Conservation (phyloP, 2,888 invertebrate genomes). For the Cremastobaeus sp. region DNA sequence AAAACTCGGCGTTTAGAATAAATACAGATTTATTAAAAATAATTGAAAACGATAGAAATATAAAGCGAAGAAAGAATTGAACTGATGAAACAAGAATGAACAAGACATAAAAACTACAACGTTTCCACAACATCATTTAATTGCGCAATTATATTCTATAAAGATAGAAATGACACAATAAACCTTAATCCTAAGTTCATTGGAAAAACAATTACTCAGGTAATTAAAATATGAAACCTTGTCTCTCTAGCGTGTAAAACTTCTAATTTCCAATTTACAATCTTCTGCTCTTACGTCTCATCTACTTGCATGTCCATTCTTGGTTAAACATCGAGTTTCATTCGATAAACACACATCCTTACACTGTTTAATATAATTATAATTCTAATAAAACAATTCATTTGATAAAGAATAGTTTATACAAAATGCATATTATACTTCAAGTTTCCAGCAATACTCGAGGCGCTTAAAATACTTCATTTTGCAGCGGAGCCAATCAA, state of each 20-base stretch:
- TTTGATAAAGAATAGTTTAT: conserved; percentile 43
- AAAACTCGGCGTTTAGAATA: no score
- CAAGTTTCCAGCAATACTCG: conserved; percentile 41
- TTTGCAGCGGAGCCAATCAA: conserved; percentile 43
- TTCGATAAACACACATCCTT: conserved; percentile 8
- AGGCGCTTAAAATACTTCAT: conserved; percentile 40
- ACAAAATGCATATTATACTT: conserved; percentile 57
- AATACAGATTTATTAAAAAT: no score
- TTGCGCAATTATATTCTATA: conserved; percentile 50
- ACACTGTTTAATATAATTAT: conserved; percentile 22
- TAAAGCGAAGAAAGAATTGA: no score
- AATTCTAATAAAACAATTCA: conserved; percentile 49
- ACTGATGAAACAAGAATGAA: not conserved
- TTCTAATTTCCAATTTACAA: conserved; percentile 21
- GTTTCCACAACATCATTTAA: conserved; percentile 43
- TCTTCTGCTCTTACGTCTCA: not conserved
- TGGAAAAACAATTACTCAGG: conserved; percentile 22
- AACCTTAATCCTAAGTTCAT: conserved; percentile 32
- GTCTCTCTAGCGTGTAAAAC: conserved; percentile 16
- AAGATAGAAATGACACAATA: conserved; percentile 56
- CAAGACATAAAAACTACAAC: not conserved
- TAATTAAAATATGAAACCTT: conserved; percentile 30
- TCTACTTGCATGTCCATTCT: not conserved
- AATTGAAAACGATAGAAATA: no score
- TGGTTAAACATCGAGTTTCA: not conserved